Evolutionary conservation across 2,113 vertebrate genomes (phyloP).

Genomic region (Leptodactylus fuscus): DNA sequence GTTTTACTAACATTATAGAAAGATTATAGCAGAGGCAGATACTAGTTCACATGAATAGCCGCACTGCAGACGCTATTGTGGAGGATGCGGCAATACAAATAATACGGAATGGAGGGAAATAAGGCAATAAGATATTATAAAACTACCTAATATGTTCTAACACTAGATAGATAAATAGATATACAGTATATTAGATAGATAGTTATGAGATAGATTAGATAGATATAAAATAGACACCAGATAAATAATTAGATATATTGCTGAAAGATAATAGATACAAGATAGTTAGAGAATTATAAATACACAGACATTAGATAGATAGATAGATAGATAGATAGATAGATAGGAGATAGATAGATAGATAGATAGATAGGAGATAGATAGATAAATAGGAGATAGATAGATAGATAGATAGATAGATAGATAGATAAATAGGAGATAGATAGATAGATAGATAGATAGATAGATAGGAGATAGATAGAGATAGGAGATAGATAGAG

Average conservation of each 20-base stretch:
- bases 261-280: not conserved
- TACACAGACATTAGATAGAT: not conserved
- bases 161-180: too few species aligned
- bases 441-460: too few species aligned
- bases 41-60: not conserved
- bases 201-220: not conserved
- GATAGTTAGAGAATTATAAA: not conserved
- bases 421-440: not conserved
- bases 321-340: not conserved
- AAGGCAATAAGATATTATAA: too few species aligned
- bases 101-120: too few species aligned
- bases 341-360: not conserved
- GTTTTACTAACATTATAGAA: too few species aligned
- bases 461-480: too few species aligned
- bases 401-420: constrained; percentile 13
- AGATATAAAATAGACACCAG: not conserved
- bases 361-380: constrained; percentile 8
- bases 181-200: too few species aligned
- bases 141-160: too few species aligned
- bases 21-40: not conserved
- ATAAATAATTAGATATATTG: not conserved
- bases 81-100: too few species aligned
- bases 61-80: too few species aligned
- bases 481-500: too few species aligned
- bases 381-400: not conserved